Base-by-base conservation (phyloP, 2,113 vertebrate species). In the Amazona vittata region DNA sequence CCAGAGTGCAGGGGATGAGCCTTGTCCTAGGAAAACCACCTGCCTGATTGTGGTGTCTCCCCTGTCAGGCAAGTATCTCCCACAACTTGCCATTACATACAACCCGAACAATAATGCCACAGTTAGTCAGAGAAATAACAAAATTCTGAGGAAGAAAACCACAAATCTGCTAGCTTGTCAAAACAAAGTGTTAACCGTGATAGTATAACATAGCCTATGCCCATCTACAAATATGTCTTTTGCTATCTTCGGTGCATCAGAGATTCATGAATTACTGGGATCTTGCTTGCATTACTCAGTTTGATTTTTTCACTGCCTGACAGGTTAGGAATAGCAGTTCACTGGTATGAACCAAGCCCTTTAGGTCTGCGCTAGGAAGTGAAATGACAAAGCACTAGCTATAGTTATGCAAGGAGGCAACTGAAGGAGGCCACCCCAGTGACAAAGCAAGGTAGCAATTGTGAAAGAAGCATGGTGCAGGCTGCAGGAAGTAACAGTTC, bases 231-330 rank as follows among this genome's bases (percentile, higher is more conserved):
- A 89, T 74, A 83, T 1, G 25, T 22, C 69, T 93, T 93, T 74
- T 92, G 68, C 76, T 86, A 59, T 81, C 89, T 93, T 89, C 44
- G 89, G 89, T 68, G 55, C 81, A 87, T 89, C 78, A 93, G 93
- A 94, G 29, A 43, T 89, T 31, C 43, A 35, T 55, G 77, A 89
- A 86, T 95, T 93, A 78, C 46, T 39, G 60, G 46, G 50, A 57
- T 81, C 73, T 86, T 86, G 73, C 60, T 81, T 75, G 76, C 57
- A 6, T 90, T 94, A 43, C 50, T 6, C 64, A 70, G 64, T 77
- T 59, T 63, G 83, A 94, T 89, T 83, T 94, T 83, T 91, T 94
- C 70, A 65, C 89, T 86, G 50, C 50, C 83, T 94, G 95, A 65
- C 86, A 92, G 52, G 60, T 41, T 86, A 29, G 60, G 91, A 74